These are phyloP conservation scores for Phycodurus eques DNA, from an alignment of 2,113 vertebrate species.

Conservation along the genomic window DNA sequence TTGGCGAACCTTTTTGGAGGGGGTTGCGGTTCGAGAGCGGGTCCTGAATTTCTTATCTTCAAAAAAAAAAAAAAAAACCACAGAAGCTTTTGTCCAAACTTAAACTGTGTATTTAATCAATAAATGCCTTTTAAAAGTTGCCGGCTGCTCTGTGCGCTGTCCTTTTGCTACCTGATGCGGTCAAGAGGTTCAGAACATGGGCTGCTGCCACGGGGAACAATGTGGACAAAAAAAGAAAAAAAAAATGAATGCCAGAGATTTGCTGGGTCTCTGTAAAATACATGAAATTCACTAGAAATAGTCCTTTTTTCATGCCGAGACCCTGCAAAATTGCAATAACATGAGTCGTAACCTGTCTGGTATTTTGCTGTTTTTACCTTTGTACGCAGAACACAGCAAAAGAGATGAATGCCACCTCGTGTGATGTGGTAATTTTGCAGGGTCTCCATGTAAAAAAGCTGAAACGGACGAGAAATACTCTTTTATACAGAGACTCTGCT, in stretches of 20 bases:
- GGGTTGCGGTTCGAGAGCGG: not conserved
- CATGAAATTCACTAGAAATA: too few relatives aligned
- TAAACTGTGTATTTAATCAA: conserved; percentile 16
- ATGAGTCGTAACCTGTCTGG: too few relatives aligned
- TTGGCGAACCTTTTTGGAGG: not conserved
- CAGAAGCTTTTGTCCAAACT: conserved; percentile 13
- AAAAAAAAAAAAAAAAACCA: not conserved
- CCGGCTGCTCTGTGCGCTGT: not conserved
- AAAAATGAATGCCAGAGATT: too few relatives aligned
- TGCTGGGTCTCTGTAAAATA: too few relatives aligned
- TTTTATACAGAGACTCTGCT: not conserved
- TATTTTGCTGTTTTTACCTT: too few relatives aligned
- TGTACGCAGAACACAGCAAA: not conserved
- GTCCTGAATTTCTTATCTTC: not conserved
- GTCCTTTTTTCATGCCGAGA: too few relatives aligned
- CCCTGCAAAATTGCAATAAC: too few relatives aligned
- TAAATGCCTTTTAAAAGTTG: conserved; percentile 5
- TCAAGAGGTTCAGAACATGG: too few relatives aligned
- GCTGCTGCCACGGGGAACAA: too few relatives aligned
- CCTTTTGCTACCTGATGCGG: not conserved
- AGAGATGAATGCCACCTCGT: not conserved
- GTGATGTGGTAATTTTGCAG: not conserved
- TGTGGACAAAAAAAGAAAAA: too few relatives aligned
- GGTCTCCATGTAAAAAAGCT: not conserved
- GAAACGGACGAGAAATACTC: not conserved